Evolutionary conservation across 2,797 vertebrate genomes (phyloP), one percentile per base, ranked within the genome.

Genomic region (Myripristis jacobus): DNA sequence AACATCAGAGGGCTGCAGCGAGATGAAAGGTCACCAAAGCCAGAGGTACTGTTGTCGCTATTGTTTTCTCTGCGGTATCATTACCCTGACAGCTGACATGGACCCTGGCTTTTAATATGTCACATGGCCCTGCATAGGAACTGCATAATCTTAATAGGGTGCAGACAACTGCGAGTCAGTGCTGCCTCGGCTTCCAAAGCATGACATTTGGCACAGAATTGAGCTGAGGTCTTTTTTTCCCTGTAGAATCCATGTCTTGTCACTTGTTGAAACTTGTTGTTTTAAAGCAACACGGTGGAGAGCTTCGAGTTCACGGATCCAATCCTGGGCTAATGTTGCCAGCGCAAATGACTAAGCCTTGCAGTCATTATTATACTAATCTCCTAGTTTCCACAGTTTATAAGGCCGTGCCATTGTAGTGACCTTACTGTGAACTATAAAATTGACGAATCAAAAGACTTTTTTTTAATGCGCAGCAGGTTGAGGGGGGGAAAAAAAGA

Each of bases 221-320:
- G 70, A 82, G 73, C 41, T 19, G 50, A 88, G 63, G 83, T 77
- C 79, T 87, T 71, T 84, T 79, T 51, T 70, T 15, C 63, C 78
- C 61, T 78, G 66, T 74, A 67, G 78, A 92, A 90, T 75, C 75
- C 50, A 60, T 44, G 58, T 89, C 87, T 91, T 86, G 72, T 78
- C 82, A 82, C 89, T 84, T 94, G 93, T 93, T 92, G 80, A 67
- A 92, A 93, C 93, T 88, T 92, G 92, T 89, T 86, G 87, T 90
- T 84, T 88, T 66, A 85, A 89, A 87, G 81, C 82, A 90, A 84
- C 86, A 81, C 78, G 68, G 87, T 61, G 46, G 60, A 85, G 75
- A 67, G 78, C 81, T 85, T 62, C 50, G 70, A 81, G 84, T 87
- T 86, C 81, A 86, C 70, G 65, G 61, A 88, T 90, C 77, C 81